Percentiles rank a stretch among this genome's conserved stretches.
Conservation (phyloP, 1,140 invertebrate species). For the Drosophila trapezifrons region DNA sequence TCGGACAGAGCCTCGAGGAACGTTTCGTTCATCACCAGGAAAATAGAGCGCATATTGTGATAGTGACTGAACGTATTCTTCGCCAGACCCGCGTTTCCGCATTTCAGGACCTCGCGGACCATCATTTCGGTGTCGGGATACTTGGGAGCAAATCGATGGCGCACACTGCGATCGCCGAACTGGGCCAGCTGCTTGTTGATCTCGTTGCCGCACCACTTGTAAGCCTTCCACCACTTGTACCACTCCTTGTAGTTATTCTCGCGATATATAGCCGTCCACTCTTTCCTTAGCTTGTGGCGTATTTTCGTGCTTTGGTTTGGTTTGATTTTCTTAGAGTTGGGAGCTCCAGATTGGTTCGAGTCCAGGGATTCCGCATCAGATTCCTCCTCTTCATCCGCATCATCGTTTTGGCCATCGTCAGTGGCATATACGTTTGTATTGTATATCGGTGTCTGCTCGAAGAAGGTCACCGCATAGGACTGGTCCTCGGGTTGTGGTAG, state of each 20-base stretch:
- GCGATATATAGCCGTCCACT: conserved; percentile 39
- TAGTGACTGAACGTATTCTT: conserved; percentile 19
- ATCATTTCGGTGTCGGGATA: background rate
- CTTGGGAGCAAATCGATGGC: conserved; percentile 18
- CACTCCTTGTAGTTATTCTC: conserved; percentile 51
- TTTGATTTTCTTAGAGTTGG: background rate
- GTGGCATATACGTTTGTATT: conserved; percentile 33
- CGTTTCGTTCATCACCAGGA: conserved; percentile 44
- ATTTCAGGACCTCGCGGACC: conserved; percentile 17
- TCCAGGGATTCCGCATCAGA: conserved; percentile 38
- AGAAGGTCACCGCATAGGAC: conserved; percentile 63
- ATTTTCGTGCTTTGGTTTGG: background rate
- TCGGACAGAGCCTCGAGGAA: conserved; percentile 38
- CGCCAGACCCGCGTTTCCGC: conserved; percentile 11
- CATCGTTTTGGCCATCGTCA: background rate
- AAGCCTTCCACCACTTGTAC: conserved; percentile 53
- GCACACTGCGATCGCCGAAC: conserved; percentile 22
- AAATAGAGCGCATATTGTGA: conserved; percentile 30
- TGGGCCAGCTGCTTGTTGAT: conserved; percentile 43
- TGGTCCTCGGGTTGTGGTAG: conserved; percentile 45
- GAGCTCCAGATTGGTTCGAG: background rate
- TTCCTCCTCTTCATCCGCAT: conserved; percentile 14
- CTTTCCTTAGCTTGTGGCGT: background rate
- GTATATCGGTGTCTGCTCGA: conserved; percentile 58
- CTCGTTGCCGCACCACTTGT: conserved; percentile 59